These are phyloP conservation scores for Leptarthrus brevirostris DNA, from an alignment of 2,888 invertebrate species.

Conservation along the genomic window DNA sequence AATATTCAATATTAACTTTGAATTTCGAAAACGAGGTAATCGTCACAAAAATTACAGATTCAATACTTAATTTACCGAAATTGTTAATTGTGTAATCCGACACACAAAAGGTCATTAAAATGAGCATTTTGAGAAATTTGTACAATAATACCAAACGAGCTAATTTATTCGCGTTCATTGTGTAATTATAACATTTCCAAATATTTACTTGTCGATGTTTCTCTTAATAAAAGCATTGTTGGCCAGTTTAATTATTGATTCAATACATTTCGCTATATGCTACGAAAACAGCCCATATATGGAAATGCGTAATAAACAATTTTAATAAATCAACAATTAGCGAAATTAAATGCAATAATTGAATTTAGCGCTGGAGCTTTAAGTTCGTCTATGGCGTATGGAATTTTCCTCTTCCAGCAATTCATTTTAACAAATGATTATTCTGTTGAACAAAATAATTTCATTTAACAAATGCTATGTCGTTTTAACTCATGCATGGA, in stretches of 20 bases:
- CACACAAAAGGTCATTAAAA: too few relatives aligned
- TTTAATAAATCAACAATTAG: constrained; percentile 47
- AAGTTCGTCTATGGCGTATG: background rate
- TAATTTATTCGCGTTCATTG: constrained; percentile 7
- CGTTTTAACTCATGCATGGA: background rate
- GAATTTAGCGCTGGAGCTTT: constrained; percentile 26
- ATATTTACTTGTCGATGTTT: constrained; percentile 15
- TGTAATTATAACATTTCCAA: constrained; percentile 34
- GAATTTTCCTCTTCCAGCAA: background rate
- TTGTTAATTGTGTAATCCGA: too few relatives aligned
- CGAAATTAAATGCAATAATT: constrained; percentile 39
- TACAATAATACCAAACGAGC: background rate
- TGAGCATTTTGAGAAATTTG: too few relatives aligned
- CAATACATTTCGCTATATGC: constrained; percentile 13
- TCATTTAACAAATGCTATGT: background rate
- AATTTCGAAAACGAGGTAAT: too few relatives aligned
- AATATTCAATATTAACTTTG: too few relatives aligned
- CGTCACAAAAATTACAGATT: too few relatives aligned
- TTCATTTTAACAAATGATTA: constrained; percentile 23
- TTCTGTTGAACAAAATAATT: constrained; percentile 28
- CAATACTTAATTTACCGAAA: too few relatives aligned
- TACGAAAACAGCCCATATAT: constrained; percentile 4
- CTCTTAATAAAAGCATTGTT: constrained; percentile 21
- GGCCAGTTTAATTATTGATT: background rate
- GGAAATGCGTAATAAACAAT: constrained; percentile 24